phyloP scores from a whole-genome alignment of 2,797 vertebrate species.

The Myiotriccus ornatus region DNA sequence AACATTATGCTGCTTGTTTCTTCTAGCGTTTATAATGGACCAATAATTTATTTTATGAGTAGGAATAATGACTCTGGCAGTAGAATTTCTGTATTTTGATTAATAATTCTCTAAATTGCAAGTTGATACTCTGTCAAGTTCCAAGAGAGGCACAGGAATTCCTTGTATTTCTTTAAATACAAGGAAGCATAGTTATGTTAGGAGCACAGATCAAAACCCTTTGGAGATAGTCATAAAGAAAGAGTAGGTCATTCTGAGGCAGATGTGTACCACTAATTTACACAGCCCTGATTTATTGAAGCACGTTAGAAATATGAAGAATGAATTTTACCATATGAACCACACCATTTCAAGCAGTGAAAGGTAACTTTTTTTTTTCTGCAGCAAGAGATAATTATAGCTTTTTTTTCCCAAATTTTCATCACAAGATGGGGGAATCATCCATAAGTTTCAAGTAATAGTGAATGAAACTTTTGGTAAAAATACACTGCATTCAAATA shows the following conservation, averaged over 20 bases:
- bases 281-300: not conserved
- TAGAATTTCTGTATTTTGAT: not conserved
- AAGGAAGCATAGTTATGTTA: not conserved
- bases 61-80: not conserved
- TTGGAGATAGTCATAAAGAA: not conserved
- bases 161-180: not conserved
- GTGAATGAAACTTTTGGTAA: not conserved
- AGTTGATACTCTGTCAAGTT: not conserved
- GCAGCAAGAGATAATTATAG: not conserved
- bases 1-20: not conserved
- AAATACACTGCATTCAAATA: not conserved
- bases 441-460: not conserved
- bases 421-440: not conserved
- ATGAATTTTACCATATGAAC: not conserved
- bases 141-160: not conserved
- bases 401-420: accelerated
- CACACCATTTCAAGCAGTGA: not conserved
- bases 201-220: not conserved
- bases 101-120: not conserved
- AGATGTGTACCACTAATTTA: not conserved
- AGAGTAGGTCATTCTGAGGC: not conserved
- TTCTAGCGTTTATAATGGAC: not conserved
- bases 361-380: not conserved
- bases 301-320: not conserved
- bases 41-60: not conserved